Evolutionary conservation across 1,140 invertebrate genomes (phyloP).

Genomic region (Pomacea maculata): DNA sequence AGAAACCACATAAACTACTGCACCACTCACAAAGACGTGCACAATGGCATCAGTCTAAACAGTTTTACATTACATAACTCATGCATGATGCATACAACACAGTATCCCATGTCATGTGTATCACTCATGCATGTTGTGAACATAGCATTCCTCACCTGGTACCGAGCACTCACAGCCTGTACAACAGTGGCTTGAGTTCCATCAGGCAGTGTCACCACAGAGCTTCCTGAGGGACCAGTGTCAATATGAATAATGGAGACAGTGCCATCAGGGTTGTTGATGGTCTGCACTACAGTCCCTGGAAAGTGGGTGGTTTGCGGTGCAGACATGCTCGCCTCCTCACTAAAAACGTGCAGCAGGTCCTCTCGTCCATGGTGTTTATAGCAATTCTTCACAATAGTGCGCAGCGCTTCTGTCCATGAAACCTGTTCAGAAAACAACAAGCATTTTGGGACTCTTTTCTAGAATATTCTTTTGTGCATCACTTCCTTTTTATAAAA

Average conservation of each 20-base stretch:
- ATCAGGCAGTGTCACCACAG: slow-evolving; percentile 91
- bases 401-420: slow-evolving; percentile 96
- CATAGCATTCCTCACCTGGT: slow-evolving; percentile 16
- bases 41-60: too few relatives aligned
- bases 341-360: slow-evolving; percentile 90
- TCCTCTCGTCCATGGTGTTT: slow-evolving; percentile 97
- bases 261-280: slow-evolving; percentile 95
- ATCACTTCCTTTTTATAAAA: too few relatives aligned
- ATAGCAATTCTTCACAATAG: slow-evolving; percentile 98
- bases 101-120: too few relatives aligned
- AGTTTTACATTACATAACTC: too few relatives aligned
- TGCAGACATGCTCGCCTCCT: slow-evolving; percentile 70
- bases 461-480: too few relatives aligned
- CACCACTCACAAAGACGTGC: too few relatives aligned
- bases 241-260: slow-evolving; percentile 97
- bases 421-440: slow-evolving; percentile 80
- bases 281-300: slow-evolving; percentile 89
- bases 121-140: too few relatives aligned
- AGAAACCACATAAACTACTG: too few relatives aligned
- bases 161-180: slow-evolving; percentile 76
- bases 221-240: slow-evolving; percentile 75
- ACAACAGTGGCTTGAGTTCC: slow-evolving; percentile 95
- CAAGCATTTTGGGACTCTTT: too few relatives aligned
- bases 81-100: too few relatives aligned
- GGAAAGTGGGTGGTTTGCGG: slow-evolving; percentile 36